These are phyloP conservation scores for Ectemnius cavifrons DNA, from an alignment of 2,888 invertebrate species.

Conservation along the genomic window DNA sequence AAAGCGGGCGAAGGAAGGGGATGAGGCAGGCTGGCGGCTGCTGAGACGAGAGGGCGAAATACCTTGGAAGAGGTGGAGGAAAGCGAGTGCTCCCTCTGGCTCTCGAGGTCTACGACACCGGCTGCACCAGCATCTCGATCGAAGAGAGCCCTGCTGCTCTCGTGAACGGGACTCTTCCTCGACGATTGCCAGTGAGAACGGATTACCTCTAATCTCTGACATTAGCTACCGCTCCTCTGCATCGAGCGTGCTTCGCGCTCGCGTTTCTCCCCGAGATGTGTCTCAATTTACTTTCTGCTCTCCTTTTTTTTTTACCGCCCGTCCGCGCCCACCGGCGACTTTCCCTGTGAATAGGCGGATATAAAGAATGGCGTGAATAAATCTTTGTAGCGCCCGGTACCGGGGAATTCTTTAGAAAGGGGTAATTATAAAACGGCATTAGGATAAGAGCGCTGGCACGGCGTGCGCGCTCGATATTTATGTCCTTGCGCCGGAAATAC, in stretches of 20 bases:
- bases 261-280: constrained; percentile 55
- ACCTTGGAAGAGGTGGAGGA: constrained; percentile 1
- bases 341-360: constrained; percentile 41
- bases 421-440: constrained; percentile 50
- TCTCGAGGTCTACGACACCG: constrained; percentile 35
- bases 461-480: neutral
- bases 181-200: constrained; percentile 61
- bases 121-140: constrained; percentile 57
- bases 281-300: constrained; percentile 53
- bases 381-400: constrained; percentile 39
- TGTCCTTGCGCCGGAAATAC: neutral
- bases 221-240: constrained; percentile 55
- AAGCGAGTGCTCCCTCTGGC: constrained; percentile 9
- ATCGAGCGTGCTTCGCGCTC: constrained; percentile 52
- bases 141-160: constrained; percentile 41
- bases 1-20: constrained; percentile 17
- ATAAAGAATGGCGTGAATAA: constrained; percentile 51
- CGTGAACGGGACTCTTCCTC: constrained; percentile 48
- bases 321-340: constrained; percentile 3
- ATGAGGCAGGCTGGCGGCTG: neutral
- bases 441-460: constrained; percentile 21
- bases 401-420: constrained; percentile 36
- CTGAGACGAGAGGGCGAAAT: constrained; percentile 7
- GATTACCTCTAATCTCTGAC: constrained; percentile 66
- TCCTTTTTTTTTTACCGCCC: constrained; percentile 32